Conservation (phyloP, 2,888 invertebrate genomes). For the Drosophila leonis region DNA sequence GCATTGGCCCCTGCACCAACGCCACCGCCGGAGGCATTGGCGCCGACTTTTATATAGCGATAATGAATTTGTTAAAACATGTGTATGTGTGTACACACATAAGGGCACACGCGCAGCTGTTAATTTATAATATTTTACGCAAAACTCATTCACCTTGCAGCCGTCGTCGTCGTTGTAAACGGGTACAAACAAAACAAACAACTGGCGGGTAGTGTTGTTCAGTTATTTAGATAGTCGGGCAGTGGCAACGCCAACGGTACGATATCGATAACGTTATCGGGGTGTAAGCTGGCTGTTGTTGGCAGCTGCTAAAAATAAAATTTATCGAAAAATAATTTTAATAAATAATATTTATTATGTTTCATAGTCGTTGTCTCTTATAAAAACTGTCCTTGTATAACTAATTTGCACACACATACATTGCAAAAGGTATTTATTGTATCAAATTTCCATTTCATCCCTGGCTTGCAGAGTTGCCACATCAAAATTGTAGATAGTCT, state of each 20-base stretch:
- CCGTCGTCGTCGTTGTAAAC: conserved; percentile 63
- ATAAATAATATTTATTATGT: not conserved
- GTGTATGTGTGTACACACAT: not conserved
- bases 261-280: not conserved
- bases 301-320: not conserved
- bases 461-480: conserved; percentile 27
- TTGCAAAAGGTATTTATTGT: not conserved
- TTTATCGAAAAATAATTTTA: not conserved
- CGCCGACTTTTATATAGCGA: conserved; percentile 46
- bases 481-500: no score
- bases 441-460: not conserved
- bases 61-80: conserved; percentile 37
- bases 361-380: not conserved
- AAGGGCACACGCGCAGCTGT: conserved; percentile 52
- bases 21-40: conserved; percentile 23
- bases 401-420: not conserved
- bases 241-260: conserved; percentile 19
- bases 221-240: conserved; percentile 9
- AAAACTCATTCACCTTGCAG: conserved; percentile 66
- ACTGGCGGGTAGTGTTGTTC: conserved; percentile 59
- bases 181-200: conserved; percentile 71
- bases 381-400: no score
- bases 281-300: not conserved
- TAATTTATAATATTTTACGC: conserved; percentile 38
- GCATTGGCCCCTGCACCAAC: conserved; percentile 26